These are phyloP conservation scores for Platysternon megacephalum DNA, from an alignment of 2,113 vertebrate genomes.

Conservation along the genomic window DNA sequence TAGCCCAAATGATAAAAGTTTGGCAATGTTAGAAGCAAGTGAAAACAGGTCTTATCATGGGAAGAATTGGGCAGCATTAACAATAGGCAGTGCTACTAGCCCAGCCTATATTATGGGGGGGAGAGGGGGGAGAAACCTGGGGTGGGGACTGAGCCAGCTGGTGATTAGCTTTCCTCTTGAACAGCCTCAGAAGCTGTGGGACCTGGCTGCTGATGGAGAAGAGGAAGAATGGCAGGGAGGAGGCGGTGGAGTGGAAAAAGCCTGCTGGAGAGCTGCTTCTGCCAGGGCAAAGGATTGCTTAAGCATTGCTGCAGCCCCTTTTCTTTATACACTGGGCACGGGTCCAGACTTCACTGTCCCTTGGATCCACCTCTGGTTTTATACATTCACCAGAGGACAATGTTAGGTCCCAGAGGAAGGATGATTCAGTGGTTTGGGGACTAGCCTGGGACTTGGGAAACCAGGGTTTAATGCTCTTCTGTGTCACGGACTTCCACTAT, in stretches of 20 bases:
- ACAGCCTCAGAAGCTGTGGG: neutral
- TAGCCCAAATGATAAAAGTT: neutral
- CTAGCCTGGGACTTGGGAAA: neutral
- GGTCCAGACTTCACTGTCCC: slow-evolving; percentile 12
- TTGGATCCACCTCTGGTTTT: neutral
- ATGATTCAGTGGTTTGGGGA: neutral
- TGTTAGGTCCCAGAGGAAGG: neutral
- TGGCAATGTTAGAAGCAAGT: neutral
- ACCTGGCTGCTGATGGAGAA: neutral
- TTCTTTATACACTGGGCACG: slow-evolving; percentile 11
- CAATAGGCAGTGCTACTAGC: neutral
- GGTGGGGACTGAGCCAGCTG: neutral
- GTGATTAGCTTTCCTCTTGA: neutral
- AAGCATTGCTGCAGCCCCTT: neutral
- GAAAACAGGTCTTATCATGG: neutral
- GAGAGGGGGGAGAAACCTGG: neutral
- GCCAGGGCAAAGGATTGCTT: slow-evolving; percentile 20
- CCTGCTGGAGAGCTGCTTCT: neutral
- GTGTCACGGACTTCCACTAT: neutral
- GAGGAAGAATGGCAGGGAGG: neutral
- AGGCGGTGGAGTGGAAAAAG: neutral
- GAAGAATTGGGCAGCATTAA: neutral
- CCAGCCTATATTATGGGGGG: neutral
- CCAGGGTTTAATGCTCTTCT: neutral
- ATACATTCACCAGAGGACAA: neutral